phyloP scores from a whole-genome alignment of 2,888 invertebrate genomes.

The Agrilus biguttatus region DNA sequence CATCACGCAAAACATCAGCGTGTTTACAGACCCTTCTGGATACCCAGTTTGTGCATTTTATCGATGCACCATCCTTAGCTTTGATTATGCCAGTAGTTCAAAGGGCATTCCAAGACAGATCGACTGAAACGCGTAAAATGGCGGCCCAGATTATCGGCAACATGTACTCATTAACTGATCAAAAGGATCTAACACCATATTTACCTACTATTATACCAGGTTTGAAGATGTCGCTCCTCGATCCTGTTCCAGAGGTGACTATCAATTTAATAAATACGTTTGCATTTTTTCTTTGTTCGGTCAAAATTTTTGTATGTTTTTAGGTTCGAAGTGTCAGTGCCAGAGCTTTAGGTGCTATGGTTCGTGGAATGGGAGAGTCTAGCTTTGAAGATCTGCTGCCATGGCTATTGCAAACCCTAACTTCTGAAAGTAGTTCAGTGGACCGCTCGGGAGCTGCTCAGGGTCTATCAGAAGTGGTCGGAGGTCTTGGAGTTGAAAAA shows the following conservation, averaged over 20 bases:
- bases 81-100: conserved; percentile 99
- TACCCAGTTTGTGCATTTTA: conserved; percentile 97
- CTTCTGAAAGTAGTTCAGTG: conserved; percentile 88
- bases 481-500: conserved; percentile 88
- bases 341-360: conserved; percentile 93
- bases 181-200: conserved; percentile 95
- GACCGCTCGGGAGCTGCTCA: conserved; percentile 87
- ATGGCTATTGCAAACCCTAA: conserved; percentile 96
- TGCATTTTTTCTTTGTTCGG: not conserved
- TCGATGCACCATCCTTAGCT: conserved; percentile 95
- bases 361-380: conserved; percentile 90
- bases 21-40: conserved; percentile 89
- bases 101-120: conserved; percentile 92
- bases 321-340: conserved; percentile 88
- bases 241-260: conserved; percentile 88
- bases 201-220: conserved; percentile 93
- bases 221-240: conserved; percentile 84
- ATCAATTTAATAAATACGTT: not conserved
- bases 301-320: not conserved
- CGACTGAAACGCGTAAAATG: conserved; percentile 97
- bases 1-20: conserved; percentile 83
- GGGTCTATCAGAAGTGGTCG: conserved; percentile 90
- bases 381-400: conserved; percentile 93
- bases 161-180: conserved; percentile 98
- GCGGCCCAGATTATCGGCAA: conserved; percentile 99